Evolutionary conservation across 2,888 invertebrate species (phyloP).

Genomic region (Meghimatium bilineatum): DNA sequence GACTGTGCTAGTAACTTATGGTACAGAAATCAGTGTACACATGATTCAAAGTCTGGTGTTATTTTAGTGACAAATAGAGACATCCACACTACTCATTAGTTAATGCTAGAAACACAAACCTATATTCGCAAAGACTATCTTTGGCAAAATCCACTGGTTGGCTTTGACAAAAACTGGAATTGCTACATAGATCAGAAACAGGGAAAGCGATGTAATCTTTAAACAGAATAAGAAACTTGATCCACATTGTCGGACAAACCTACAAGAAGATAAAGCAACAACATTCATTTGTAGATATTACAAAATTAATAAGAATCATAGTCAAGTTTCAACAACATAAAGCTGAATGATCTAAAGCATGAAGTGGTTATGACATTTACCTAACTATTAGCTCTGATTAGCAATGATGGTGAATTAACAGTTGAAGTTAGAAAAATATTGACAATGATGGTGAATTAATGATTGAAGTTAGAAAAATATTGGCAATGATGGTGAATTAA

Average conservation of each 20-base stretch:
- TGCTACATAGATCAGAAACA: slow-evolving; percentile 65
- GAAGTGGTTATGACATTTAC: not conserved
- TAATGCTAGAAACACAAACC: slow-evolving; percentile 58
- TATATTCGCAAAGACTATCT: slow-evolving; percentile 72
- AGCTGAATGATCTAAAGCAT: not conserved
- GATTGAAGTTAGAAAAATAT: no score
- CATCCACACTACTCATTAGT: not conserved
- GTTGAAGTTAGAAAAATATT: not conserved
- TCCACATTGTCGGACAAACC: slow-evolving; percentile 25
- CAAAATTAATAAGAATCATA: not conserved
- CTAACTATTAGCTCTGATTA: not conserved
- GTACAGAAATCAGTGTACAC: no score
- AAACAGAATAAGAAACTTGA: slow-evolving; percentile 45
- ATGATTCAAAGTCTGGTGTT: no score
- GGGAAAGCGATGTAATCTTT: slow-evolving; percentile 54
- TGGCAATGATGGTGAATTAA: no score
- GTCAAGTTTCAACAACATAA: not conserved
- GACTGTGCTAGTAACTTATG: no score
- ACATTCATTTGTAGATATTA: not conserved
- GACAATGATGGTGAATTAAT: no score
- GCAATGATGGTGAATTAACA: not conserved
- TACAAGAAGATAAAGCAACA: not conserved
- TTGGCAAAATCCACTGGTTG: slow-evolving; percentile 78
- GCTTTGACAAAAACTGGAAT: slow-evolving; percentile 68
- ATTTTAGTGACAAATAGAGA: no score